phyloP scores from a whole-genome alignment of 2,888 invertebrate genomes.

The Hemicrepidius hirtus region DNA sequence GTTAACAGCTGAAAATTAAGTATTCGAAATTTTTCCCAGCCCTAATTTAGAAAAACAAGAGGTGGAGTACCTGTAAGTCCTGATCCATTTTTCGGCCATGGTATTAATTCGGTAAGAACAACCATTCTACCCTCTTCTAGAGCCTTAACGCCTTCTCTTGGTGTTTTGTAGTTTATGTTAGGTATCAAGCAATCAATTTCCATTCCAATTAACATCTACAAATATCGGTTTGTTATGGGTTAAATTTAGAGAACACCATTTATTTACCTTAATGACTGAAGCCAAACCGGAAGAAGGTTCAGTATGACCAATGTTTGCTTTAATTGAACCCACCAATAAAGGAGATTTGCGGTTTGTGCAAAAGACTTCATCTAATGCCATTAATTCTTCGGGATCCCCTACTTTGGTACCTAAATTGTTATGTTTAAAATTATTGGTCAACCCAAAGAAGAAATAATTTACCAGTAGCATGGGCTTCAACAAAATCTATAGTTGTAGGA shows the following conservation, averaged over 20 bases:
- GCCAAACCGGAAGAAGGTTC: constrained; percentile 88
- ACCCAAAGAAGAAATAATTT: too few species aligned
- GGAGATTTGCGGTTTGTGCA: constrained; percentile 86
- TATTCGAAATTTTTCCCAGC: neutral
- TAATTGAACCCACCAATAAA: constrained; percentile 90
- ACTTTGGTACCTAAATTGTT: constrained; percentile 79
- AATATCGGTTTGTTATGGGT: neutral
- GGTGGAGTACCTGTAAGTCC: constrained; percentile 7
- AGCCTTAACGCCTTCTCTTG: constrained; percentile 72
- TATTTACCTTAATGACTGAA: constrained; percentile 42
- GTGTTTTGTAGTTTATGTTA: constrained; percentile 83
- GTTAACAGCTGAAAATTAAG: constrained; percentile 80
- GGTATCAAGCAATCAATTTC: constrained; percentile 88
- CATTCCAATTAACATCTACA: constrained; percentile 81
- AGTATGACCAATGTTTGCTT: constrained; percentile 95
- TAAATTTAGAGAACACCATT: too few species aligned
- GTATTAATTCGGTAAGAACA: constrained; percentile 82
- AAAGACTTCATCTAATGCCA: constrained; percentile 87
- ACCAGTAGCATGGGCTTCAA: constrained; percentile 93
- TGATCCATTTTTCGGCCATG: constrained; percentile 14
- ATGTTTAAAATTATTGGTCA: too few species aligned
- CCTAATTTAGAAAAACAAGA: neutral
- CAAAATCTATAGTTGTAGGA: constrained; percentile 82
- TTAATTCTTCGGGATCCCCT: constrained; percentile 94
- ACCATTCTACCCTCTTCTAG: constrained; percentile 76